Evolutionary conservation across 2,888 invertebrate species (phyloP), one percentile per base, ranked within the genome.

Genomic region (Sphecodes monilicornis): DNA sequence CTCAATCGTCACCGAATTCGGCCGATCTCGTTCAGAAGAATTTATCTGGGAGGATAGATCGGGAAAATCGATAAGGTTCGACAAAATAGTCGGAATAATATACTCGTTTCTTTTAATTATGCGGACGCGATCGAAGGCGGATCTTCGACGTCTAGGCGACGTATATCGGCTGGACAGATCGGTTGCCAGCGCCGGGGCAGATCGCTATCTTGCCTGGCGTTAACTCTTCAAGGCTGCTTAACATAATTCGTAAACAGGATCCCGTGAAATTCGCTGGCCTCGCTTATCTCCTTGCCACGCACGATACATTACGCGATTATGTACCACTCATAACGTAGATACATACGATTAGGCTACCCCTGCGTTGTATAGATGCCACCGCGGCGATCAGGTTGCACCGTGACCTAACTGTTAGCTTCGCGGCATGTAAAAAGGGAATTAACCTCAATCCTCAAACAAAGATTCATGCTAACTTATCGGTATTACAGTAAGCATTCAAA

Each of bases 101-200:
- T 60, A 41, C 57, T 73, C 76, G 83, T 76, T 68, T 72, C 32
- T 68, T 76, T 83, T 82, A 82, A 84, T 84, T 84, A 84, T 84
- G 82, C 84, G 77, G 74, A 84, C 77, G 77, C 76, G 82, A 70
- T 73, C 43, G 26, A 46, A 64, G 69, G 18, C 54, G 54, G 64
- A 79, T 75, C 36, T 36, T 60, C 29, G 60, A 60, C 75, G 70
- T 66, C 80, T 80, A 72, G 75, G 71, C 80, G 80, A 71, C 22
- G 54, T 16, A 82, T 82, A 84, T 82, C 72, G 73, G n/a, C 29
- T 16, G 29, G 54, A 43, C 54, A 36, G 78, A 84, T 84, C 84
- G 78, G 82, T 75, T 29, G 76, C 39, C 73, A 26, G 41, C 29
- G 29, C 54, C 32, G 29, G 54, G 76, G 41, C 41, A 77, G 84